Evolutionary conservation across 1,140 invertebrate genomes (phyloP), one percentile per base, ranked within the genome.

Genomic region (Acyrthosiphon pisum): DNA sequence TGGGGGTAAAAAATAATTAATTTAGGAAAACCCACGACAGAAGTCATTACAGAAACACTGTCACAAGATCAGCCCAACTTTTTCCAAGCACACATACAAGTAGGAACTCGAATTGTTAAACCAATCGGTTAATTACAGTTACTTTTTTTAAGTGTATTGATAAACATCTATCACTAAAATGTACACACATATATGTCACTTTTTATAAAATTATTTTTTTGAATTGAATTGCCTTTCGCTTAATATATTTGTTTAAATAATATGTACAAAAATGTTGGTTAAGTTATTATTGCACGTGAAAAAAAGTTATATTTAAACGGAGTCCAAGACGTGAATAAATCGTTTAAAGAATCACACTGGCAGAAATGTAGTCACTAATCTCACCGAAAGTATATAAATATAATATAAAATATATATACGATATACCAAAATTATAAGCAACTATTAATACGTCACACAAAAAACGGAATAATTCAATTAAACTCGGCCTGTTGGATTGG

Each of bases 361-460:
- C n/a, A 50, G 30, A 18, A n/a, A 48, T 88, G 22, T 88, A 22
- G 46, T 88, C 87, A 88, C 87, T 50, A 53, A 88, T 88, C 87
- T 48, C 87, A 35, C n/a, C 8, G 18, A 35, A 48, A 23, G 87
- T 50, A 35, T 14, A 30, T 46, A 81, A 44, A 44, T 84, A 84
- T 18, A 44, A 30, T 84, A 41, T 11, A 44, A 23, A 30, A 30
- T n/a, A 18, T n/a, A 76, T 76, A 76, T 50, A 68, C 6, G n/a
- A 68, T 68, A 68, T n/a, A 35, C n/a, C 14, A 76, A 76, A 76
- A 76, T 30, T n/a, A 46, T n/a, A 48, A 22, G 37, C 7, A 14
- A 88, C 87, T n/a, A 48, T n/a, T 35, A 88, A 88, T 22, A 88
- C 87, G 48, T 88, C 87, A 35, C n/a, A 35, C 87, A 44, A 88